Base-by-base conservation (phyloP, 2,888 invertebrate species). In the Geotrupes spiniger region DNA sequence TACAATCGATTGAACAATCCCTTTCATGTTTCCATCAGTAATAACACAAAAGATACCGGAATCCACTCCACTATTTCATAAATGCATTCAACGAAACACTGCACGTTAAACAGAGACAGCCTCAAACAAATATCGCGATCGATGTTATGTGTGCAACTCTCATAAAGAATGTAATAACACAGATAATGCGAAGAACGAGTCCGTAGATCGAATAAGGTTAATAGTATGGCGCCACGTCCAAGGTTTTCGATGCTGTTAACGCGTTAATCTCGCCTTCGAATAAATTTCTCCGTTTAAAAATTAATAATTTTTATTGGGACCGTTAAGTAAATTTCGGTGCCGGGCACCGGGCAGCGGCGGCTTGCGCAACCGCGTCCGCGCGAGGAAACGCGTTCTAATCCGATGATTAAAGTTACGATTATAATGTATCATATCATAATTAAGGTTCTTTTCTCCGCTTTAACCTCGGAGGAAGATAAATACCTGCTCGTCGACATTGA, bases 401-500 rank as follows among this genome's bases (percentile, higher is more conserved):
- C 42, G 37, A 45, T 47, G 46, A 50, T 53, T 53, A 41, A 49
- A 53, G 40, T 50, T 53, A 50, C 42, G 53, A 50, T 42, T 46
- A 47, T 44, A 44, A 47, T 51, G 44, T 51, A 51, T 51, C 47
- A 42, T 43, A 47, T 47, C 44, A 36, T 47, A 52, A 52, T 52
- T 52, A 53, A 53, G 50, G 44, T 41, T 39, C 41, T 49, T 49
- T 53, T 52, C 46, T 49, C 46, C 42, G 53, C 46, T 50, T 49
- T 47, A 47, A 47, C 51, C 45, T 48, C 53, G 42, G 45, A 53
- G 40, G 53, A 51, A 49, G 51, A 54, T 54, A 54, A 52, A 58
- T 58, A 58, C 59, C 57, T 57, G 47, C 53, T 45, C 45, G 47
- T 53, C 53, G 52, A 57, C 58, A 59, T 58, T 61, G 61, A 61